Conservation (phyloP, 2,113 vertebrate species). For the Rafetus swinhoei region DNA sequence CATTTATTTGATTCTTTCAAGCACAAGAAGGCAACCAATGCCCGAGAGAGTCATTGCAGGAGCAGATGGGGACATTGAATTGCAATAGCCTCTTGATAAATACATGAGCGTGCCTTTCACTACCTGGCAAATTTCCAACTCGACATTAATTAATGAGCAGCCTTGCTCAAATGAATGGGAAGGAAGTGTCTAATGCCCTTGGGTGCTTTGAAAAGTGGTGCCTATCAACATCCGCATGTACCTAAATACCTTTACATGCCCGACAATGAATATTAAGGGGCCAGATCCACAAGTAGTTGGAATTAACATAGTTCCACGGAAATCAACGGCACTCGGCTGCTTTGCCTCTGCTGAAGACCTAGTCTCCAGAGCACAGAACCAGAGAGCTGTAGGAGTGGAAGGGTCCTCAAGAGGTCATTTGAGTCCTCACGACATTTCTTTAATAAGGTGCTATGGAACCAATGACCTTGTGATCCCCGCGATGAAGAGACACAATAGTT, state of each 20-base stretch:
- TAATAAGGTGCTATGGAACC: not conserved
- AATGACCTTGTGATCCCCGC: not conserved
- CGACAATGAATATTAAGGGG: not conserved
- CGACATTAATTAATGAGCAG: not conserved
- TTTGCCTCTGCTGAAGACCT: not conserved
- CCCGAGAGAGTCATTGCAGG: not conserved
- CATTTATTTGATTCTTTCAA: not conserved
- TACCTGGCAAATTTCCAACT: not conserved
- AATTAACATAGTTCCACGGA: not conserved
- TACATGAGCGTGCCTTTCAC: fast-evolving
- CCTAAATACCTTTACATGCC: not conserved
- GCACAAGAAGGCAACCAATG: not conserved
- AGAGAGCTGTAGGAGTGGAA: not conserved
- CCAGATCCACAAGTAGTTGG: not conserved
- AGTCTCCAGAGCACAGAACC: not conserved
- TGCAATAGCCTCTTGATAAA: not conserved
- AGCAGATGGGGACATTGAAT: fast-evolving
- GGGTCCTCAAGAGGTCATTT: not conserved
- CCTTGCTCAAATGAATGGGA: not conserved
- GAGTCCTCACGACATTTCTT: not conserved
- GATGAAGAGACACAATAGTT: too few relatives aligned
- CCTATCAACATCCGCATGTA: not conserved
- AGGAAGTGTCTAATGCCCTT: not conserved
- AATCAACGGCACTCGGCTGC: not conserved
- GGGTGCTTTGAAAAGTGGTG: not conserved